Conservation (phyloP, 2,797 vertebrate species). For the Eospalax fontanierii region DNA sequence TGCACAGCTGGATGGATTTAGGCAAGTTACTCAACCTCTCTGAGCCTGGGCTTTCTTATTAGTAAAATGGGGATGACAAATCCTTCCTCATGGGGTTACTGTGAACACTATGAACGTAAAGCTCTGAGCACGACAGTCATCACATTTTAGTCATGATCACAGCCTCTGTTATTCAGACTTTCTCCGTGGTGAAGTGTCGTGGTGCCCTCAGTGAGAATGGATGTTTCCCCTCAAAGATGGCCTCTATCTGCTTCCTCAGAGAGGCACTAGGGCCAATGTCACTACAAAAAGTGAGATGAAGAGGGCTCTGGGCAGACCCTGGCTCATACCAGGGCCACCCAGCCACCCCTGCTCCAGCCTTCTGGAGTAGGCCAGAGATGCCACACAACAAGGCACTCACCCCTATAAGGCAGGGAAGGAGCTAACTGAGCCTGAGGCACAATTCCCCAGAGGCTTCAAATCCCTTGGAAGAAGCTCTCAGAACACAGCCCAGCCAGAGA, state of each 20-base stretch:
- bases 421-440: not conserved
- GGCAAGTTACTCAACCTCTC: not conserved
- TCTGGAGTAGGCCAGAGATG: not conserved
- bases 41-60: slow-evolving; percentile 28
- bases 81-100: not conserved
- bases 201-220: not conserved
- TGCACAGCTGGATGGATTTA: not conserved
- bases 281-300: not conserved
- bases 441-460: slow-evolving; percentile 38
- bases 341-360: not conserved
- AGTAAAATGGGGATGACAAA: not conserved
- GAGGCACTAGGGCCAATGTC: not conserved
- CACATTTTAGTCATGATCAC: not conserved
- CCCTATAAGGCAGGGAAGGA: not conserved
- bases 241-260: not conserved
- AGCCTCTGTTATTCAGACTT: not conserved
- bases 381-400: not conserved
- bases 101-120: not conserved
- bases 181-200: not conserved
- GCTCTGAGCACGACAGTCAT: not conserved
- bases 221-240: not conserved
- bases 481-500: slow-evolving; percentile 46
- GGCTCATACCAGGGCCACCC: not conserved
- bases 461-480: slow-evolving; percentile 60
- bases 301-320: not conserved